These are phyloP conservation scores for Willisornis vidua DNA, from an alignment of 2,113 vertebrate genomes.

Conservation along the genomic window DNA sequence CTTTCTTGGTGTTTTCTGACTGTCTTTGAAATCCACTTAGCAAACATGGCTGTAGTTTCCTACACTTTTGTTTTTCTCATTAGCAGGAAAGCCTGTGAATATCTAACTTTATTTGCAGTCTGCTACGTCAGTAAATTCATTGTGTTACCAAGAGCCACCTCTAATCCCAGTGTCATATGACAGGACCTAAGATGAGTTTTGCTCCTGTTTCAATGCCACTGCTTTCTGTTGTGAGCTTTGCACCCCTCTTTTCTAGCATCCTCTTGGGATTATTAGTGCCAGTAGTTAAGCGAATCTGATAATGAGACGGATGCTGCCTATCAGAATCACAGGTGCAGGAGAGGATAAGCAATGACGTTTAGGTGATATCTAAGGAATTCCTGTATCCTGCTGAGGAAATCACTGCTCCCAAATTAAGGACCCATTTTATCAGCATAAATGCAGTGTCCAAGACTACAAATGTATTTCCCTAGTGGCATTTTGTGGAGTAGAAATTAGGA, in stretches of 20 bases:
- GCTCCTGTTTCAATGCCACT: background rate
- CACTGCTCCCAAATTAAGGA: background rate
- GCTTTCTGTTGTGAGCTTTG: background rate
- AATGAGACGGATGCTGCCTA: background rate
- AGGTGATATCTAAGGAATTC: background rate
- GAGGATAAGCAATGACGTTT: background rate
- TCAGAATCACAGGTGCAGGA: background rate
- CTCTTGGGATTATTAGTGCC: background rate
- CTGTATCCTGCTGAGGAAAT: slow-evolving; percentile 10
- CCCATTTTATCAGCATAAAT: background rate
- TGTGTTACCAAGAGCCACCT: background rate
- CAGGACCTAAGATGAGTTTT: background rate
- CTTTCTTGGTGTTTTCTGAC: background rate
- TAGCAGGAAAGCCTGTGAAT: background rate
- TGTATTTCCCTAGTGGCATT: background rate
- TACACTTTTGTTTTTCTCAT: background rate
- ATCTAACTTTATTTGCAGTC: background rate
- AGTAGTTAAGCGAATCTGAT: background rate
- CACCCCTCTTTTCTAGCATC: background rate
- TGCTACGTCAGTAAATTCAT: background rate
- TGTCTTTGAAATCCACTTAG: background rate
- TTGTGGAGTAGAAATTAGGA: background rate
- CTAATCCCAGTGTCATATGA: background rate
- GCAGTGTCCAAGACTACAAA: background rate
- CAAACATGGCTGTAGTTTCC: background rate